A percentile compares a stretch with the other conserved stretches of the same genome.
Conservation (phyloP, 2,888 invertebrate genomes). For the Autographa pulchrina region DNA sequence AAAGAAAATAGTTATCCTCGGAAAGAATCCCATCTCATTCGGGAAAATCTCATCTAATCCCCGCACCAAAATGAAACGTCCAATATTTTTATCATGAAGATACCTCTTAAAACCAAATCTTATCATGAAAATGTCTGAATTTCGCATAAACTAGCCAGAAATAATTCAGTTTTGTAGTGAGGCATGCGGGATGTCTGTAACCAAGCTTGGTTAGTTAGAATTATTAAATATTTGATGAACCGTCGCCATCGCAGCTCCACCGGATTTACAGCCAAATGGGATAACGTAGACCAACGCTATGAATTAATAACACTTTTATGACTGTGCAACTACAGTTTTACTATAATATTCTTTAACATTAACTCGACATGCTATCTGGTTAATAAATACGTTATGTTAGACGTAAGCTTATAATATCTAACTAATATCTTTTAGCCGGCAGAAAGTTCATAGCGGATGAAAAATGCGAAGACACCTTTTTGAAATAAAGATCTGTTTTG, state of each 20-base stretch:
- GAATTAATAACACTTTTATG: constrained; percentile 3
- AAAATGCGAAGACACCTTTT: too few relatives aligned
- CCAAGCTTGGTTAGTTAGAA: not conserved
- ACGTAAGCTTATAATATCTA: too few relatives aligned
- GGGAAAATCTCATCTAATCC: too few relatives aligned
- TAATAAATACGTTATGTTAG: too few relatives aligned
- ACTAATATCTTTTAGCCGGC: too few relatives aligned
- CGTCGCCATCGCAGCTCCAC: not conserved
- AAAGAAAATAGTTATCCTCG: too few relatives aligned
- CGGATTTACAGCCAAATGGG: constrained; percentile 4
- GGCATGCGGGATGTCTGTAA: not conserved
- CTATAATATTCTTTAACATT: not conserved
- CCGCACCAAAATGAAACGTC: not conserved
- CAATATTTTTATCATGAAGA: not conserved
- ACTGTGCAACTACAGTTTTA: not conserved
- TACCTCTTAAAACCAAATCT: not conserved
- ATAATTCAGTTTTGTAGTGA: constrained; percentile 4
- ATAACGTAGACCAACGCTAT: not conserved
- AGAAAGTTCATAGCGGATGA: too few relatives aligned
- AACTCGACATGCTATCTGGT: too few relatives aligned
- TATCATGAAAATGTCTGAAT: not conserved
- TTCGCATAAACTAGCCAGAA: not conserved
- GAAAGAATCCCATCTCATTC: too few relatives aligned
- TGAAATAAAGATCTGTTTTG: too few relatives aligned
- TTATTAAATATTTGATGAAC: constrained; percentile 1